A percentile compares a stretch with the other conserved stretches of the same genome.
Conservation (phyloP, 2,113 vertebrate species). For the Hypocryptadius cinnamomeus region DNA sequence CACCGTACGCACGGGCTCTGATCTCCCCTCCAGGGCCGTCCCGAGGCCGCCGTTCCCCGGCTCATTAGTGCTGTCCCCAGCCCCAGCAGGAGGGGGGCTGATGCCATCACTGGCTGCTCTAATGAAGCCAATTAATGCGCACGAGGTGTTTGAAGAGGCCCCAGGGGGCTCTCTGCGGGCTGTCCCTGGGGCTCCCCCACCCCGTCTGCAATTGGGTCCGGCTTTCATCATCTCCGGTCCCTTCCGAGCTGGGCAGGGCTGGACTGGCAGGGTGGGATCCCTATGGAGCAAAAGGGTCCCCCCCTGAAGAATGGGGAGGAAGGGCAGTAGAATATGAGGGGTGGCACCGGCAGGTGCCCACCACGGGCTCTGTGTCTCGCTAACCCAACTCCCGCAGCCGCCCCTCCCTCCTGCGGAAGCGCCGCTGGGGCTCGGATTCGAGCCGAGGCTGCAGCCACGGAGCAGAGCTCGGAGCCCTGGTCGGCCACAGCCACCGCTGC, state of each 20-base stretch:
- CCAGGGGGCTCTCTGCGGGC: not conserved
- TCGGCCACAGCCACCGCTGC: not conserved
- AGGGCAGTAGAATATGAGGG: not conserved
- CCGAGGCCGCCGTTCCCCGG: not conserved
- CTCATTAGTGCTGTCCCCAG: not conserved
- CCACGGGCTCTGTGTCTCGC: rapidly evolving
- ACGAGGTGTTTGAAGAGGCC: not conserved
- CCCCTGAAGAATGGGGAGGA: not conserved
- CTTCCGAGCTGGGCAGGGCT: not conserved
- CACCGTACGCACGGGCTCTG: not conserved
- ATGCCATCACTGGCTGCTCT: not conserved
- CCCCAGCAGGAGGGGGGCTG: not conserved
- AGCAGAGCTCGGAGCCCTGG: not conserved
- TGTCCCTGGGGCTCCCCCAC: not conserved
- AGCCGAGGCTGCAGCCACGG: slow-evolving; percentile 62
- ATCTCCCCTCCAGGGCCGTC: not conserved
- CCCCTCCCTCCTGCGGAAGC: not conserved
- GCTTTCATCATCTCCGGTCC: not conserved
- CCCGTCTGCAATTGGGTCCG: not conserved
- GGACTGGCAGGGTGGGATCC: not conserved
- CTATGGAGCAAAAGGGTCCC: rapidly evolving
- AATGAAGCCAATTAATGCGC: not conserved
- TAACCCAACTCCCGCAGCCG: not conserved
- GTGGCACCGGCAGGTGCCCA: not conserved
- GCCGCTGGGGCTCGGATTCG: slow-evolving; percentile 62